Percentiles rank a stretch among this genome's conserved stretches.
Conservation (phyloP, 2,888 invertebrate species). For the Tubulanus polymorphus region DNA sequence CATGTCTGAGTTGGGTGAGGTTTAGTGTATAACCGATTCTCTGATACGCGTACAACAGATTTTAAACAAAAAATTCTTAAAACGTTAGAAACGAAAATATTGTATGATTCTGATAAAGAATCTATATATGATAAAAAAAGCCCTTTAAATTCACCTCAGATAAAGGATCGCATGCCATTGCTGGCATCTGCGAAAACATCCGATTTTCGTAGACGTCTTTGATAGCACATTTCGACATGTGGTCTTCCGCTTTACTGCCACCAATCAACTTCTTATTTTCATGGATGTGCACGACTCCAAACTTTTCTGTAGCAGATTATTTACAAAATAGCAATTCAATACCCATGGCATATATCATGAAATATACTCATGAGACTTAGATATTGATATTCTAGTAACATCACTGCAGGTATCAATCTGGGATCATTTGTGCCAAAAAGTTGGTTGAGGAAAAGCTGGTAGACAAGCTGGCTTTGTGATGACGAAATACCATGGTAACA, state of each 20-base stretch:
- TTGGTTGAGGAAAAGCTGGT: too few relatives aligned
- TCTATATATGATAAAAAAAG: neutral
- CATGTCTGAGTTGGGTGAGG: too few relatives aligned
- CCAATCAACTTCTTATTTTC: constrained; percentile 42
- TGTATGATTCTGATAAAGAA: neutral
- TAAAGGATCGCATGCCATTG: constrained; percentile 37
- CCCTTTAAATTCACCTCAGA: constrained; percentile 10
- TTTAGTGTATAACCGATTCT: too few relatives aligned
- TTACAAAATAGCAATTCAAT: neutral
- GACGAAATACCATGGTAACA: constrained; percentile 46
- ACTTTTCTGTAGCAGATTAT: constrained; percentile 24
- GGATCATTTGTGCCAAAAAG: too few relatives aligned
- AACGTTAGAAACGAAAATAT: too few relatives aligned
- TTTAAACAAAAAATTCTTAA: too few relatives aligned
- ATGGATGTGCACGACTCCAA: constrained; percentile 43
- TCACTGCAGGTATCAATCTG: too few relatives aligned
- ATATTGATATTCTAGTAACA: too few relatives aligned
- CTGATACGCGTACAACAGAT: too few relatives aligned
- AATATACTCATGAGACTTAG: too few relatives aligned
- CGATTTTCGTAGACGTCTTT: constrained; percentile 45
- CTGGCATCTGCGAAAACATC: constrained; percentile 41
- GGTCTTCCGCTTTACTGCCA: constrained; percentile 44
- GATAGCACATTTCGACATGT: constrained; percentile 48
- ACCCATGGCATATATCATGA: too few relatives aligned
- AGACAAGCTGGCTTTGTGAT: too few relatives aligned